A percentile compares a stretch with the other conserved stretches of the same genome.
phyloP scores from a whole-genome alignment of 2,113 vertebrate genomes.

The Embiotoca jacksoni region DNA sequence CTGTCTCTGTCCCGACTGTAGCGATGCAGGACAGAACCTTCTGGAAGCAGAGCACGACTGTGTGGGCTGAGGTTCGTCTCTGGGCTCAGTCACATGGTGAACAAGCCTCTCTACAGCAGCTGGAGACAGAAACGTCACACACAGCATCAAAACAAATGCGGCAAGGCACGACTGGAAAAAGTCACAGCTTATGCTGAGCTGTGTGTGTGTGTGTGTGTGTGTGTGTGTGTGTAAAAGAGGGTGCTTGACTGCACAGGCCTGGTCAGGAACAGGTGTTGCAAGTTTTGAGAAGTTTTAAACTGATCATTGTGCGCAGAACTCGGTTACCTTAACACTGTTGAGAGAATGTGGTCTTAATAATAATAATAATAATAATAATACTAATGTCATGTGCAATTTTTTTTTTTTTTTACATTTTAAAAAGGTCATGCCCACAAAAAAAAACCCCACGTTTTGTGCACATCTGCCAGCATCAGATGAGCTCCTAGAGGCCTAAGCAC shows the following conservation, averaged over 20 bases:
- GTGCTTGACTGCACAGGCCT: constrained; percentile 37
- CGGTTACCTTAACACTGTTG: not conserved
- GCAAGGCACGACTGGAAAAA: constrained; percentile 25
- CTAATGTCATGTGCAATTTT: too few species aligned
- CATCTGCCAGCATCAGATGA: too few species aligned
- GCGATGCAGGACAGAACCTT: constrained; percentile 48
- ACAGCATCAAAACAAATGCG: constrained; percentile 41
- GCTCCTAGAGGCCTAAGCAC: too few species aligned
- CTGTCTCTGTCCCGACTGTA: constrained; percentile 49
- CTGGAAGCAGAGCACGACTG: constrained; percentile 48
- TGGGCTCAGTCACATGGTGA: constrained; percentile 37
- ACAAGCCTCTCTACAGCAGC: constrained; percentile 43
- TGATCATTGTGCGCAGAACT: not conserved
- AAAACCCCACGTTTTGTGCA: too few species aligned
- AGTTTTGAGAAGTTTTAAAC: constrained; percentile 26
- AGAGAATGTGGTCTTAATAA: not conserved
- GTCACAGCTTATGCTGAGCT: constrained; percentile 44
- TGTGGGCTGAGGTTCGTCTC: constrained; percentile 52
- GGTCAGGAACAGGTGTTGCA: constrained; percentile 67
- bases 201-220: constrained; percentile 29
- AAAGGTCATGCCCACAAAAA: too few species aligned
- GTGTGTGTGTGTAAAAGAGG: constrained; percentile 22
- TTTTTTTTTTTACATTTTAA: too few species aligned
- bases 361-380: not conserved
- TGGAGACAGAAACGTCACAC: constrained; percentile 38